A percentile compares a stretch with the other conserved stretches of the same genome.
These are phyloP conservation scores for Delichon dasypus DNA, from an alignment of 2,797 vertebrate genomes.

Conservation along the genomic window DNA sequence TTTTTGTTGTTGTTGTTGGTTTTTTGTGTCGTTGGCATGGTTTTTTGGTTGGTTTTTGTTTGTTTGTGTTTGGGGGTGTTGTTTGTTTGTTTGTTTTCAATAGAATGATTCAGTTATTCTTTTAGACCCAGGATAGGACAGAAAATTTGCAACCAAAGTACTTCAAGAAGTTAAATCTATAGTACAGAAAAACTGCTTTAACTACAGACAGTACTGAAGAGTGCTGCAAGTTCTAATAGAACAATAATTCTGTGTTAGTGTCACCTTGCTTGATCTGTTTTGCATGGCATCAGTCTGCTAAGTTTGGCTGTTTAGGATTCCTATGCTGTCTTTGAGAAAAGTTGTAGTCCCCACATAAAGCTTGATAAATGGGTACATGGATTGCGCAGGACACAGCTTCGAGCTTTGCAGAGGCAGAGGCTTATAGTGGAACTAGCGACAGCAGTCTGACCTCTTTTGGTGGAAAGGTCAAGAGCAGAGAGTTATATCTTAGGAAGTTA, in stretches of 20 bases:
- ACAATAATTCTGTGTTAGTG: background rate
- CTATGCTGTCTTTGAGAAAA: background rate
- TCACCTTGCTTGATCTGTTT: background rate
- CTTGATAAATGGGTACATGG: rapidly evolving
- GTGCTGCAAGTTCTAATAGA: background rate
- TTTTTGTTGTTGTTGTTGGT: rapidly evolving
- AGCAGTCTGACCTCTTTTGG: background rate
- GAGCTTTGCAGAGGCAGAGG: background rate
- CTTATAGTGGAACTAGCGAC: background rate
- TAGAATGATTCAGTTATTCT: background rate
- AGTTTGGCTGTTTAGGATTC: background rate
- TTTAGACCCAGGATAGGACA: background rate
- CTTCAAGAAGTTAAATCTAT: background rate
- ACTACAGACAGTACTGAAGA: background rate
- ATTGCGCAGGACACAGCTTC: background rate
- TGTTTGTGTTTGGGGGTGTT: background rate
- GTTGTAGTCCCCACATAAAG: rapidly evolving
- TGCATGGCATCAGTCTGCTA: background rate
- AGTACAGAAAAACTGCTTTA: background rate
- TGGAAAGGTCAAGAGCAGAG: background rate
- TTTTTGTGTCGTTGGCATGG: rapidly evolving
- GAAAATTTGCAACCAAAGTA: background rate
- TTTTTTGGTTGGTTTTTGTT: background rate
- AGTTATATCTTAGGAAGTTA: background rate
- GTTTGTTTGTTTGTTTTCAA: background rate